Base-by-base conservation (phyloP, 1,140 invertebrate species). In the Nylanderia fulva region DNA sequence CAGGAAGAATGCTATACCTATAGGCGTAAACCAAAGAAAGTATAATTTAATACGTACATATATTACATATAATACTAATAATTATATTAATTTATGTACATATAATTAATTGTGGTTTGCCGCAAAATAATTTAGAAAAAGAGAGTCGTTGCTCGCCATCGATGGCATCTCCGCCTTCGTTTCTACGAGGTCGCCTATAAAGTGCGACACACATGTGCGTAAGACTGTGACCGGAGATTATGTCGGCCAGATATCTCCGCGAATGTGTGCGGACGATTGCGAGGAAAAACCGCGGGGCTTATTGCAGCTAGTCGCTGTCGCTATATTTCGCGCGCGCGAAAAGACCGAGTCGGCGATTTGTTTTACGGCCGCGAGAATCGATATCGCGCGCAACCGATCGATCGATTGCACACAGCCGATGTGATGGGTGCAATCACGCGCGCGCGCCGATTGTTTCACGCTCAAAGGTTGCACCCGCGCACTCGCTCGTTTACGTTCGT, bases 161-260 rank as follows among this genome's bases (percentile, higher is more conserved):
- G 33, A 21, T 60, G 66, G 72, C 68, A 61, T 60, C 61, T 29
- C 21, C 52, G 60, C 36, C 75, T 82, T 63, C 60, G 29, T 86
- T 85, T 72, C 82, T 58, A 86, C 79, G 92, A 93, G 91, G 91
- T 90, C 90, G 90, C 82, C 84, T 72, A 89, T 79, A 87, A 91
- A 87, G 89, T 88, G 86, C 85, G 94, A 90, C 94, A 94, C 89
- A 94, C 90, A 92, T 94, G 91, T 86, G 90, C 94, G 89, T 90
- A 48, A 82, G 76, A 94, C 90, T 93, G 93, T 94, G 90, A 94
- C 93, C 45, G 45, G 88, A 92, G 92, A 93, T 94, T 85, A 85
- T 79, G 83, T 79, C 87, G 84, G 84, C 29, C 63, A 79, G 93
- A 94, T 93, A 92, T 88, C 86, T 82, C 80, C 58, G 63, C 79